phyloP scores from a whole-genome alignment of 2,113 vertebrate species.

The Scatophagus argus region DNA sequence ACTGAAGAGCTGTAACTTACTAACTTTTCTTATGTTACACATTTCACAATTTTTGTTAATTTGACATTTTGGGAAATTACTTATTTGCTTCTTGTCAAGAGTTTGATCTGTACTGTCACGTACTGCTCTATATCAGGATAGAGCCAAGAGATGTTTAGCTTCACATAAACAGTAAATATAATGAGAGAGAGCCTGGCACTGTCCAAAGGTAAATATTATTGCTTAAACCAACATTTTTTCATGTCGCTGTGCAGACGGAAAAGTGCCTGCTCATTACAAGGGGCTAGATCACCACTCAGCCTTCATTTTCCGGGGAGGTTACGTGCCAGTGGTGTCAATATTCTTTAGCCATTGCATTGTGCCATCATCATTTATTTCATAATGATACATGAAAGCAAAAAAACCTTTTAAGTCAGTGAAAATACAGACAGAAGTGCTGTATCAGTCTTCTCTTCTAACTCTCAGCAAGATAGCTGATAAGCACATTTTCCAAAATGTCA shows the following conservation, averaged over 20 bases:
- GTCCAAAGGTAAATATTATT: neutral
- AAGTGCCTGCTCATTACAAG: no score
- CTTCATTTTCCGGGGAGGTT: no score
- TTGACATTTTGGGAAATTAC: neutral
- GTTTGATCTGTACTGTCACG: neutral
- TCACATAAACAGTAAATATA: neutral
- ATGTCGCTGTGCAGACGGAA: no score
- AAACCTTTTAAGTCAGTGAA: no score
- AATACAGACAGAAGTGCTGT: no score
- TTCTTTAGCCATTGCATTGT: no score
- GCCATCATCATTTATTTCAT: no score
- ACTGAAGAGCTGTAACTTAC: neutral
- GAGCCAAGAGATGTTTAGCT: neutral
- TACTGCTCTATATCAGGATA: neutral
- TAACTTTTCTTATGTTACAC: neutral
- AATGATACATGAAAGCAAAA: no score
- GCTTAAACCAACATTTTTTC: neutral
- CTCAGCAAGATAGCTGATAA: neutral
- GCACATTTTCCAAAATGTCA: neutral
- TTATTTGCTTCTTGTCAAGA: neutral
- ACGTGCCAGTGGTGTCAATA: no score
- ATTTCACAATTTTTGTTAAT: neutral
- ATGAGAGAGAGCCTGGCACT: no score
- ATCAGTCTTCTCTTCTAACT: neutral
- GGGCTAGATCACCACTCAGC: no score